Base-by-base conservation (phyloP, 2,888 invertebrate species). In the Eulithis testata region DNA sequence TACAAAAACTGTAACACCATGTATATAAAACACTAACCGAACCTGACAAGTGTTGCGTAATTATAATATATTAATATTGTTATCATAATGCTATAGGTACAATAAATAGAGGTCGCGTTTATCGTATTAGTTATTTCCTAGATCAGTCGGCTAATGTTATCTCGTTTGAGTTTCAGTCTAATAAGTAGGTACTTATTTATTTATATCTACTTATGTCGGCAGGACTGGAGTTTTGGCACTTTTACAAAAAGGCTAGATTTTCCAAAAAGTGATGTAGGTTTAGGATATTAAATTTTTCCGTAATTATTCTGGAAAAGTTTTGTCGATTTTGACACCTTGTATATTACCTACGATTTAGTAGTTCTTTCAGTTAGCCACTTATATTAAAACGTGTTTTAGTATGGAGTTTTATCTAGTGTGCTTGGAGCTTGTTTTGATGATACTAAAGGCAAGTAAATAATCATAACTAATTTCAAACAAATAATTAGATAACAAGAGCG, bases 51-150 rank as follows among this genome's bases (percentile, higher is more conserved):
- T 37, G 57, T 58, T 67, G 62, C 62, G 61, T 64, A 65, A 53
- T 64, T 63, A 58, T 53, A 36, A 63, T 21, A 59, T 61, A n/a
- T 50, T 14, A 21, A 60, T 37, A 60, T 53, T 60, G 66, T 68
- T 68, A 71, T 71, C 71, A 54, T 52, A 31, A 52, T 59, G 43
- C 51, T 49, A 40, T 40, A 31, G 31, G 6, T 55, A 66, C 52
- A 67, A 52, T 53, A 54, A 44, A 40, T 40, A 44, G 60, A 71
- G 69, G 69, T 63, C 63, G 51, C 56, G 37, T 50, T 63, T 59
- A 59, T 62, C 51, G 55, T 61, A 62, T 64, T 64, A 54, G 52
- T 8, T 60, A 63, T 63, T 68, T 71, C 65, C 66, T 71, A 63
- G 43, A 55, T 56, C 36, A 50, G 36, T 60, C 27, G n/a, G 21